Conservation (phyloP, 2,113 vertebrate species). For the Amphiprion percula region DNA sequence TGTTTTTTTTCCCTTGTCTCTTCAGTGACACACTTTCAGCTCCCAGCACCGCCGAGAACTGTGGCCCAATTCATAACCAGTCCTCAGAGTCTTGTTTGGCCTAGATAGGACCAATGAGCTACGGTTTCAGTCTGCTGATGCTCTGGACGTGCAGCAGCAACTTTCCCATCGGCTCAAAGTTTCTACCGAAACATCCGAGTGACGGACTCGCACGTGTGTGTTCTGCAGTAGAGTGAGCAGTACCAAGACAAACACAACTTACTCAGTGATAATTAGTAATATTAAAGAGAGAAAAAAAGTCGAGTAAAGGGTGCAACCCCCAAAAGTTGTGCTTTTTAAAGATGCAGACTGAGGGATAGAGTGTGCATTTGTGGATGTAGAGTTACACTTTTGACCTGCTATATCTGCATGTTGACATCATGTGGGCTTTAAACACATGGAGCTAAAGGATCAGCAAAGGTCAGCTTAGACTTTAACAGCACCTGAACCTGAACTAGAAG, state of each 20-base stretch:
- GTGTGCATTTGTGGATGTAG: too few relatives aligned
- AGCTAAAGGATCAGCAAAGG: neutral
- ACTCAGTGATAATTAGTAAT: too few relatives aligned
- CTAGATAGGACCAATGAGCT: constrained; percentile 56
- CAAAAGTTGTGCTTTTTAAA: too few relatives aligned
- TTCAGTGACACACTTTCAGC: constrained; percentile 73
- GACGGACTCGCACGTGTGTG: neutral
- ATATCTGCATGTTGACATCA: too few relatives aligned
- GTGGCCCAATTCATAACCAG: constrained; percentile 70
- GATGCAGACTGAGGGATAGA: too few relatives aligned
- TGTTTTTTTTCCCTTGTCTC: constrained; percentile 30
- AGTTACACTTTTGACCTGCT: too few relatives aligned
- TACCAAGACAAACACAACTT: too few relatives aligned
- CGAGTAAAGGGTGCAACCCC: too few relatives aligned
- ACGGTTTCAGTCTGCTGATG: constrained; percentile 32
- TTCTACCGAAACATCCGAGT: constrained; percentile 3
- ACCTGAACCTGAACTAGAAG: neutral
- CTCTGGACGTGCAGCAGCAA: neutral
- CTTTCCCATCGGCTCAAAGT: constrained; percentile 21
- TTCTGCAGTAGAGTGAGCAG: neutral
- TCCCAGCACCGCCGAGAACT: constrained; percentile 60
- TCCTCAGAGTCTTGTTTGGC: constrained; percentile 63
- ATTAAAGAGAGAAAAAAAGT: too few relatives aligned
- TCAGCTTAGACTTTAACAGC: neutral
- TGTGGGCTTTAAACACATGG: too few relatives aligned